Evolutionary conservation across 2,888 invertebrate species (phyloP).

Genomic region (Epirrhoe alternata): DNA sequence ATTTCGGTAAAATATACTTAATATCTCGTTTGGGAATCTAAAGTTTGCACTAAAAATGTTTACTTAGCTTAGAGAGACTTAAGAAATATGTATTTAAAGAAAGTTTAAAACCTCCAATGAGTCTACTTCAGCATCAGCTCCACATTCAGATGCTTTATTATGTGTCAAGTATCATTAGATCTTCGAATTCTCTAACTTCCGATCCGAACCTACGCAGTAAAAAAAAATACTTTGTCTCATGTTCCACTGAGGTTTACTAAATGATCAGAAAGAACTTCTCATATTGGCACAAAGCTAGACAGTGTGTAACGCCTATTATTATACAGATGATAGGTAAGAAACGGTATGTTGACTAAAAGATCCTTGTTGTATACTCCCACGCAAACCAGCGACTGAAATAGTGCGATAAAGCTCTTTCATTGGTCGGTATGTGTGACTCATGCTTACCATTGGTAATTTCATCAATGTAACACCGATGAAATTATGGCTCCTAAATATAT

Average conservation of each 20-base stretch:
- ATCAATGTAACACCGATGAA: constrained; percentile 68
- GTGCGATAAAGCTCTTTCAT: constrained; percentile 58
- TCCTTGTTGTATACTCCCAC: constrained; percentile 80
- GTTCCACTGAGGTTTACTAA: constrained; percentile 3
- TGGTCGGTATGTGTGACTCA: constrained; percentile 71
- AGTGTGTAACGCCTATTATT: constrained; percentile 59
- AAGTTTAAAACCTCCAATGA: too few relatives aligned
- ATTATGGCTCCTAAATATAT: constrained; percentile 65
- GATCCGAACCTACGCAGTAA: too few relatives aligned
- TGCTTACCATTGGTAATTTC: constrained; percentile 62
- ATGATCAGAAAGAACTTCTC: constrained; percentile 19
- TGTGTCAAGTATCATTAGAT: too few relatives aligned
- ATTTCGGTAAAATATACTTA: neutral
- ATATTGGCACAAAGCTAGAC: constrained; percentile 17
- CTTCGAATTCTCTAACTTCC: too few relatives aligned
- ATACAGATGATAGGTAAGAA: constrained; percentile 58
- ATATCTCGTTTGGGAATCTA: neutral
- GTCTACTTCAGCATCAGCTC: too few relatives aligned
- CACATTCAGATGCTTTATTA: too few relatives aligned
- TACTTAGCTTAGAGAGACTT: too few relatives aligned
- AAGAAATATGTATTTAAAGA: too few relatives aligned
- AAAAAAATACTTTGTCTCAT: neutral
- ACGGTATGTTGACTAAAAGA: constrained; percentile 71
- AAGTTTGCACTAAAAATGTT: too few relatives aligned
- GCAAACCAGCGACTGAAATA: constrained; percentile 67